These are phyloP conservation scores for Muntiacus muntjak DNA, from an alignment of 2,113 vertebrate genomes.

Conservation along the genomic window DNA sequence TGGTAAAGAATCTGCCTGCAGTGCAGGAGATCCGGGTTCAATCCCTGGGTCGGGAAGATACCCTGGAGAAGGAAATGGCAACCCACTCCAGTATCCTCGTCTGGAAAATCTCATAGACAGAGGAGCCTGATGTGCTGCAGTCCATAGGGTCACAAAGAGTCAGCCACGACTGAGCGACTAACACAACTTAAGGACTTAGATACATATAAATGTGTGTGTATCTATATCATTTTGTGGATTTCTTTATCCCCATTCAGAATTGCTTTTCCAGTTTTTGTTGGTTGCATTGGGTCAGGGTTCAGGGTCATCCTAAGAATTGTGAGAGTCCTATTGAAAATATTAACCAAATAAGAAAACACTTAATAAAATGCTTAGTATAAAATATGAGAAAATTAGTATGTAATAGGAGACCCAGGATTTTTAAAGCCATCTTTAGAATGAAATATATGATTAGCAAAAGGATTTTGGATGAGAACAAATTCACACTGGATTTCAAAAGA, in stretches of 20 bases:
- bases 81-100: background rate
- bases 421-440: background rate
- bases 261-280: background rate
- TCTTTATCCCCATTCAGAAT: background rate
- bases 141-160: background rate
- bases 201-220: background rate
- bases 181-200: background rate
- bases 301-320: background rate
- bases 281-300: background rate
- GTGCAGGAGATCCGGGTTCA: rapidly evolving
- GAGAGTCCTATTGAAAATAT: background rate
- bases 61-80: background rate
- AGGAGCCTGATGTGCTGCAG: background rate
- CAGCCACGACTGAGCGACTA: background rate
- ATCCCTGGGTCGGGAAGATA: background rate
- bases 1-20: background rate
- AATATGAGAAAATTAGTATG: background rate
- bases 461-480: background rate
- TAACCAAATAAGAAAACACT: background rate
- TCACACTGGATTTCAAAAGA: background rate
- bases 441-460: background rate
- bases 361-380: background rate
- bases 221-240: background rate
- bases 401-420: background rate
- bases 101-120: background rate